Base-by-base conservation (phyloP, 2,113 vertebrate genomes). In the Ceuthmochares aereus region DNA sequence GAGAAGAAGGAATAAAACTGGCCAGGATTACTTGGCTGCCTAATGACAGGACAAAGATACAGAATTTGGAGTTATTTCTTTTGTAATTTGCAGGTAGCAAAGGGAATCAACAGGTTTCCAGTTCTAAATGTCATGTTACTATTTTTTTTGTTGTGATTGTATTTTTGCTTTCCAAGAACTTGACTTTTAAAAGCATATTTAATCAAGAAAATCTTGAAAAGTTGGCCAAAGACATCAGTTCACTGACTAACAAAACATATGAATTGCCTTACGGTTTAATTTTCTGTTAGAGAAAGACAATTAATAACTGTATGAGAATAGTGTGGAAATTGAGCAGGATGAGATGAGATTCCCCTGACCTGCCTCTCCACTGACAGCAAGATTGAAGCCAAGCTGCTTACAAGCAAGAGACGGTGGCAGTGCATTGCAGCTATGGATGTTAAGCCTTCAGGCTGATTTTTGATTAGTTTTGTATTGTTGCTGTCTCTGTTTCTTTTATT, bases 391-490 rank as follows among this genome's bases (percentile, higher is more conserved):
- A 95, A 90, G 36, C 32, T 97, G 76, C 63, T 87, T 87, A 72
- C 47, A 54, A 95, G 81, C 70, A 32, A 89, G 62, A 95, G 83
- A 59, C 56, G 63, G 69, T 85, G 63, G 51, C 67, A 85, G 29
- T 47, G 37, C 37, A 74, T 95, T 90, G 36, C 56, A 91, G 56
- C 89, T 62, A 21, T 43, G 73, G 82, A 59, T 96, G 30, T 75
- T 90, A 87, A 96, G 87, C 95, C 94, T 95, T 87, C 69, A 87
- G 82, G 91, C 80, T 90, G 81, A 69, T 94, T 96, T 96, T 92
- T 95, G 77, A 96, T 93, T 89, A 91, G 43, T 88, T 96, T 82
- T 96, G 81, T 95, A 81, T 96, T 97, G 36, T 94, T 96, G 22
- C 85, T 67, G 43, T 86, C 73, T 52, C 78, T 64, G 95, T 81